These are phyloP conservation scores for Microplitis mediator DNA, from an alignment of 1,140 invertebrate species.

Conservation along the genomic window DNA sequence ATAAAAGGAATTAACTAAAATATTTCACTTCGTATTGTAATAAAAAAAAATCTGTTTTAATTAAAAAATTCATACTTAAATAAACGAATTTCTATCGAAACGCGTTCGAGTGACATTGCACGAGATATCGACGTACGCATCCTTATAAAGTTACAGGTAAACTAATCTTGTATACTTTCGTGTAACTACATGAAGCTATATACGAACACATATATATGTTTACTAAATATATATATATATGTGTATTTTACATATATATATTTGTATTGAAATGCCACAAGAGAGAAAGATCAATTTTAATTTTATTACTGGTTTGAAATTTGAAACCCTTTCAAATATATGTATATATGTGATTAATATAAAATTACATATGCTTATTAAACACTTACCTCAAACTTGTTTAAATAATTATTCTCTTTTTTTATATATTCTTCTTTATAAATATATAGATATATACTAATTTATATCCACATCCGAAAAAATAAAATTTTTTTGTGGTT, in stretches of 20 bases:
- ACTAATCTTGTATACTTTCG: constrained; percentile 41
- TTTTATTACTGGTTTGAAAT: constrained; percentile 59
- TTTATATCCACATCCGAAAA: too few relatives aligned
- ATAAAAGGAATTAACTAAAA: too few relatives aligned
- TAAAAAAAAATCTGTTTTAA: neutral
- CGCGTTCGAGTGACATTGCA: constrained; percentile 40
- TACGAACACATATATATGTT: too few relatives aligned
- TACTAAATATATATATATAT: neutral
- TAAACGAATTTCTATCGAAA: constrained; percentile 23
- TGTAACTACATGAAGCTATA: too few relatives aligned
- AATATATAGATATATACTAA: too few relatives aligned
- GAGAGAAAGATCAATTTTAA: constrained; percentile 36
- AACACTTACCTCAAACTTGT: too few relatives aligned
- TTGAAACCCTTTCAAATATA: constrained; percentile 38
- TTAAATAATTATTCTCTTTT: too few relatives aligned
- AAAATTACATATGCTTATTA: neutral
- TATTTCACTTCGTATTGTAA: neutral
- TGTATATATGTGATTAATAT: neutral
- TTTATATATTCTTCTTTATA: too few relatives aligned
- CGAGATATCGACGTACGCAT: constrained; percentile 31
- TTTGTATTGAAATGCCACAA: too few relatives aligned
- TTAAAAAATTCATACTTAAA: constrained; percentile 32
- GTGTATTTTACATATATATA: too few relatives aligned
- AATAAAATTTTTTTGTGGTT: too few relatives aligned
- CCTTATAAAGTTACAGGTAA: constrained; percentile 28